Evolutionary conservation across 2,888 invertebrate species (phyloP), one percentile per base, ranked within the genome.

Genomic region (Cosmopolites sordidus): DNA sequence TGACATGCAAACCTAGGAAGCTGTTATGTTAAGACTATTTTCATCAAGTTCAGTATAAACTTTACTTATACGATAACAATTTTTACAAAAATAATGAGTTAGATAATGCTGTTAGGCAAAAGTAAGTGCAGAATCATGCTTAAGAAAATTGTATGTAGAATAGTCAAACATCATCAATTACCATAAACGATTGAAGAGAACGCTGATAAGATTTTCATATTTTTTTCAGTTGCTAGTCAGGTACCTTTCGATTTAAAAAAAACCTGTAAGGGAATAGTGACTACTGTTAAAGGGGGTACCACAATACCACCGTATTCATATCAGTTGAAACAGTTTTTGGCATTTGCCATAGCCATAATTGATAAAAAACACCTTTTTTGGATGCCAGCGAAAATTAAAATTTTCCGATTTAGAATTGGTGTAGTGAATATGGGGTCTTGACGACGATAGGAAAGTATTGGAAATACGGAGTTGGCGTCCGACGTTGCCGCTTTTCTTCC

Each of bases 371-470:
- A n/a, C n/a, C n/a, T n/a, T 33, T 3, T 33, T 9, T 12, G 11
- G 11, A 39, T 53, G 49, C 42, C 33, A 47, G 50, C 33, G 12
- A 41, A 56, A 52, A 56, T 43, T 47, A 56, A 52, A 51, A 53
- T 48, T 46, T 45, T 48, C 52, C 56, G 47, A 49, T 49, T 49
- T 48, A 51, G 22, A 54, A 48, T 48, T 48, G 41, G 33, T 52
- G 52, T 47, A 52, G 45, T 49, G 43, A 38, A 48, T 44, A 53
- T 43, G 50, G 56, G 48, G 51, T 56, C 48, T 56, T 48, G 51
- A 56, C 48, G 56, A 56, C 51, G 51, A 33, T 56, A 53, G 52
- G 46, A 53, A 52, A 56, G 46, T 48, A 52, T 52, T 52, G 48
- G 50, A 50, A 52, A 56, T 27, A 53, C 47, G 33, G 52, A 45